phyloP scores from a whole-genome alignment of 2,888 invertebrate genomes.

The Drosophila bunnanda region DNA sequence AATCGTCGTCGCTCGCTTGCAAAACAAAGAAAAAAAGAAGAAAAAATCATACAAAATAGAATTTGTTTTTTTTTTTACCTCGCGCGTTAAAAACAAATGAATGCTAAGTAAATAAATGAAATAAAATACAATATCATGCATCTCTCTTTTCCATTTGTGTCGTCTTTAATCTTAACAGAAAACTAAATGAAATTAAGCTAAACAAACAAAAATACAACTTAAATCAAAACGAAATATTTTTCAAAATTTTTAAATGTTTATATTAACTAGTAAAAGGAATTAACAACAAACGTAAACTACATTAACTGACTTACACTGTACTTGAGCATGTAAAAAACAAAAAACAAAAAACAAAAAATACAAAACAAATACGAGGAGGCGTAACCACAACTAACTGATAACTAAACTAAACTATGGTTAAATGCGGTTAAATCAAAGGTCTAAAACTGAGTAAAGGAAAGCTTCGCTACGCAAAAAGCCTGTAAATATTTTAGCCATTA shows the following conservation, averaged over 20 bases:
- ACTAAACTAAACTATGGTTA: constrained; percentile 28
- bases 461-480: constrained; percentile 77
- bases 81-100: constrained; percentile 37
- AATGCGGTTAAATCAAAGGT: constrained; percentile 25
- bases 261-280: constrained; percentile 56
- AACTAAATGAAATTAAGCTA: constrained; percentile 15
- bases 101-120: constrained; percentile 17
- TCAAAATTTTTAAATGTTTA: constrained; percentile 74
- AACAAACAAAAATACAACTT: constrained; percentile 14
- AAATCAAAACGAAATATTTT: constrained; percentile 72
- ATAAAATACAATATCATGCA: constrained; percentile 38
- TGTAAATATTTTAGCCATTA: constrained; percentile 67
- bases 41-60: constrained; percentile 11
- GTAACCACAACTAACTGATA: constrained; percentile 23
- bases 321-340: constrained; percentile 52
- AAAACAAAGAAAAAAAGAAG: constrained; percentile 9
- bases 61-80: constrained; percentile 59
- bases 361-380: constrained; percentile 18
- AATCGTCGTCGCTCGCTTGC: constrained; percentile 45
- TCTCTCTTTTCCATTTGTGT: constrained; percentile 62
- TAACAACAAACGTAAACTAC: constrained; percentile 35
- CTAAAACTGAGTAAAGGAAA: constrained; percentile 29
- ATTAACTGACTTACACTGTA: constrained; percentile 45
- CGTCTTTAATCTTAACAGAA: constrained; percentile 55
- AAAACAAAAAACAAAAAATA: constrained; percentile 1